Base-by-base conservation (phyloP, 2,797 vertebrate genomes). In the Anguilla pacifica region DNA sequence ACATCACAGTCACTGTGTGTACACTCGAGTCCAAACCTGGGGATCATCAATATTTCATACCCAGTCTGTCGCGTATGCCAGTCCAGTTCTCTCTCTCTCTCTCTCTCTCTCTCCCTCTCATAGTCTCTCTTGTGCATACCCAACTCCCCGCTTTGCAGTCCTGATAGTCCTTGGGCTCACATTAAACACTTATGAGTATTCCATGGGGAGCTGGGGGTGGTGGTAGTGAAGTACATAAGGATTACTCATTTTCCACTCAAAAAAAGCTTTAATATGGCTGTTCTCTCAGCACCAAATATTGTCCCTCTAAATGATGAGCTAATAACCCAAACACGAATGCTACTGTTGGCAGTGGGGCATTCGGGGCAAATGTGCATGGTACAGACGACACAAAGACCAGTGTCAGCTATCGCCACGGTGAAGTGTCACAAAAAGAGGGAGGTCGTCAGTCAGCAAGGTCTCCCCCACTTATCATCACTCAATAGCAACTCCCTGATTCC, bases 31-130 rank as follows among this genome's bases (percentile, higher is more conserved):
- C 86, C 77, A 77, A 88, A 87, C 86, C 77, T 87, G 67, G 79
- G 84, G 74, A 81, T 59, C 53, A 91, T 91, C 85, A 87, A 90
- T 90, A 90, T 90, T 90, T 91, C 87, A 92, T 91, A 88, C 53
- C 49, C 59, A 67, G 74, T 77, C 70, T 89, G 86, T 90, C 88
- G 88, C 86, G 87, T 86, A 88, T 85, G 79, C 87, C 87, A 88
- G 49, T 88, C 87, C 88, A 85, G n/a, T 83, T 59, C 84, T 64
- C 22, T 79, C 35, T 10, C 61, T 53, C 70, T 86, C 72, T 86
- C 72, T 88, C 15, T 49, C 43, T 61, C 51, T 77, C 70, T 72
- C 49, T 31, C 49, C 1, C 6, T 39, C 61, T 83, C 72, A 70
- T 74, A 22, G 28, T 83, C 57, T 11, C 53, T 83, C 82, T 19